phyloP scores from a whole-genome alignment of 2,888 invertebrate species.

The Drosophila birchii region DNA sequence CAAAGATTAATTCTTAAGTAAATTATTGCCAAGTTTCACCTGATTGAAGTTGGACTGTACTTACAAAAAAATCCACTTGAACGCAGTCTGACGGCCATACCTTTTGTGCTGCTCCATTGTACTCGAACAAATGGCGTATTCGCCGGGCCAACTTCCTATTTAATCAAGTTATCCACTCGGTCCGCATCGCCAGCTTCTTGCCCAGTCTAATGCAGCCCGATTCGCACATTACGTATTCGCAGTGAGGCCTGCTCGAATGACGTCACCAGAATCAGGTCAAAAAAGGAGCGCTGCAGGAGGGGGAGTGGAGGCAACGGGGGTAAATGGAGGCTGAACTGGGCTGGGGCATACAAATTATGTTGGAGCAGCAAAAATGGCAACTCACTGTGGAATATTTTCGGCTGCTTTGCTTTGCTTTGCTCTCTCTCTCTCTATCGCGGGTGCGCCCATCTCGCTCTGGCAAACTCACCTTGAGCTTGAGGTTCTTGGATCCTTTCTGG shows the following conservation, averaged over 20 bases:
- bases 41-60: background rate
- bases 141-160: slow-evolving; percentile 12
- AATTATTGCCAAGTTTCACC: background rate
- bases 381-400: slow-evolving; percentile 58
- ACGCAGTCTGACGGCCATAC: background rate
- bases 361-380: slow-evolving; percentile 65
- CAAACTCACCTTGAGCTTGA: slow-evolving; percentile 53
- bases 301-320: background rate
- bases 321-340: slow-evolving; percentile 35
- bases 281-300: background rate
- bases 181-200: background rate
- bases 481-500: slow-evolving; percentile 36
- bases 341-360: slow-evolving; percentile 51
- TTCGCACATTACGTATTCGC: slow-evolving; percentile 52
- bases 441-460: background rate
- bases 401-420: slow-evolving; percentile 6
- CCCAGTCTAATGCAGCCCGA: slow-evolving; percentile 36
- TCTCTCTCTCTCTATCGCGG: background rate
- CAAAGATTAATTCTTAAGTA: background rate
- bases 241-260: slow-evolving; percentile 62
- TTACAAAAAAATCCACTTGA: background rate
- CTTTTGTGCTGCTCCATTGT: slow-evolving; percentile 9
- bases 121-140: slow-evolving; percentile 20
- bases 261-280: slow-evolving; percentile 81
- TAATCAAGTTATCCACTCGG: slow-evolving; percentile 41